Percentiles rank a stretch among this genome's conserved stretches.
These are phyloP conservation scores for Pachycephala philippinensis DNA, from an alignment of 2,113 vertebrate genomes.

Conservation along the genomic window DNA sequence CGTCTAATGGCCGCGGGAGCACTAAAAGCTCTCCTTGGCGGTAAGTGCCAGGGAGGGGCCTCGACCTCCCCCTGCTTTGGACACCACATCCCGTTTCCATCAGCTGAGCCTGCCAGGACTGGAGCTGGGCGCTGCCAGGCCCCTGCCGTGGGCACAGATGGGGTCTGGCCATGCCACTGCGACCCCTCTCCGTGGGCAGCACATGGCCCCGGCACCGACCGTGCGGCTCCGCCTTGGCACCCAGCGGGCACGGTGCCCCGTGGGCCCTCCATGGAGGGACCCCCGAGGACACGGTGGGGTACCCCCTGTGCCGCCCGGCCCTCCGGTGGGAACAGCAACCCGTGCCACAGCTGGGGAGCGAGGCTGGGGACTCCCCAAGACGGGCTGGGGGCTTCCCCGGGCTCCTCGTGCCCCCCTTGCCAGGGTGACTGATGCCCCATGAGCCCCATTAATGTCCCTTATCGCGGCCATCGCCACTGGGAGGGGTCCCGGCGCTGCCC, in stretches of 20 bases:
- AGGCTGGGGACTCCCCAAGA: neutral
- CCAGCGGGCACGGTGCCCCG: neutral
- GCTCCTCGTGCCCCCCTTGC: no score
- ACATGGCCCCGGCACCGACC: neutral
- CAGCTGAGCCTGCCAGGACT: neutral
- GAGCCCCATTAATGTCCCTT: neutral
- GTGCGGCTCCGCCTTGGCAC: neutral
- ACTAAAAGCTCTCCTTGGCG: neutral
- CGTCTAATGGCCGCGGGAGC: conserved; percentile 19
- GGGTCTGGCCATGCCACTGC: neutral
- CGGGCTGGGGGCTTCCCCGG: neutral
- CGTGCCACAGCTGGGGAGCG: neutral
- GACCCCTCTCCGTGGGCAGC: neutral
- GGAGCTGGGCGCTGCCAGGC: neutral
- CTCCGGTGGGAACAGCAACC: neutral
- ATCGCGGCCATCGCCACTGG: neutral
- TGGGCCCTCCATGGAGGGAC: fast-evolving
- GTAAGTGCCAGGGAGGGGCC: neutral
- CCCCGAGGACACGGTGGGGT: no score
- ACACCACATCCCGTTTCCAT: neutral
- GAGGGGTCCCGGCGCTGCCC: neutral
- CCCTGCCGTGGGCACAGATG: neutral
- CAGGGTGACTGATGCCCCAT: neutral
- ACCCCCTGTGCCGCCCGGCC: neutral
- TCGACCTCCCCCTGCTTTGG: neutral